A percentile compares a stretch with the other conserved stretches of the same genome.
phyloP scores from a whole-genome alignment of 2,797 vertebrate genomes.

The Smutsia gigantea region DNA sequence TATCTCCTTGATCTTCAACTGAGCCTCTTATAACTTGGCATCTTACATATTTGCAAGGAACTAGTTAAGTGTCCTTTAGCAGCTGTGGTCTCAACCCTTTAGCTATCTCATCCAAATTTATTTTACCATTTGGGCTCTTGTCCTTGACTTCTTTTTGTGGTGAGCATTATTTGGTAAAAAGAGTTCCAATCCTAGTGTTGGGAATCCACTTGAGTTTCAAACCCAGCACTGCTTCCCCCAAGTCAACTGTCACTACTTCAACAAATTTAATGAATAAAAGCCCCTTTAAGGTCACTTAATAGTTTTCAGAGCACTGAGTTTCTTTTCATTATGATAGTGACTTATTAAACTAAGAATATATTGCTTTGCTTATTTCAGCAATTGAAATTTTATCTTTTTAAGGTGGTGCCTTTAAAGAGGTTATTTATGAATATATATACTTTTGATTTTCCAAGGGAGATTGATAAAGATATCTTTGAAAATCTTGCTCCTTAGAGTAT shows the following conservation, averaged over 20 bases:
- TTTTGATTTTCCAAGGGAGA: background rate
- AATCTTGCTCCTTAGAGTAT: background rate
- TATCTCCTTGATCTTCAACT: background rate
- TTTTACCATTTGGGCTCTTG: background rate
- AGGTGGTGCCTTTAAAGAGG: slow-evolving; percentile 70
- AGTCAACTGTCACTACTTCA: slow-evolving; percentile 70
- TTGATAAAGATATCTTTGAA: slow-evolving; percentile 9
- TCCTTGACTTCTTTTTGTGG: background rate
- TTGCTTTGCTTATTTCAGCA: slow-evolving; percentile 71
- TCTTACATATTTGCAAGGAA: background rate
- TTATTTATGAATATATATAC: background rate
- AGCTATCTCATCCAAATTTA: background rate
- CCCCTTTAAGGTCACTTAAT: slow-evolving; percentile 82
- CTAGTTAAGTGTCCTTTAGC: background rate
- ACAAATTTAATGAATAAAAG: slow-evolving; percentile 83
- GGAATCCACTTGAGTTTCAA: background rate
- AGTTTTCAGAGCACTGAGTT: slow-evolving; percentile 73
- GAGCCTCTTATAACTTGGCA: background rate
- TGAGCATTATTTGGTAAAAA: background rate
- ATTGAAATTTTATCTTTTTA: slow-evolving; percentile 78
- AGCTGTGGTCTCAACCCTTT: background rate
- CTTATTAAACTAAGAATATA: slow-evolving; percentile 76
- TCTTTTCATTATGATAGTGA: slow-evolving; percentile 80
- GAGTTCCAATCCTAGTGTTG: background rate
- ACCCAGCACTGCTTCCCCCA: slow-evolving; percentile 37